Conservation (phyloP, 1,140 invertebrate species). For the Diorhabda sublineata region DNA sequence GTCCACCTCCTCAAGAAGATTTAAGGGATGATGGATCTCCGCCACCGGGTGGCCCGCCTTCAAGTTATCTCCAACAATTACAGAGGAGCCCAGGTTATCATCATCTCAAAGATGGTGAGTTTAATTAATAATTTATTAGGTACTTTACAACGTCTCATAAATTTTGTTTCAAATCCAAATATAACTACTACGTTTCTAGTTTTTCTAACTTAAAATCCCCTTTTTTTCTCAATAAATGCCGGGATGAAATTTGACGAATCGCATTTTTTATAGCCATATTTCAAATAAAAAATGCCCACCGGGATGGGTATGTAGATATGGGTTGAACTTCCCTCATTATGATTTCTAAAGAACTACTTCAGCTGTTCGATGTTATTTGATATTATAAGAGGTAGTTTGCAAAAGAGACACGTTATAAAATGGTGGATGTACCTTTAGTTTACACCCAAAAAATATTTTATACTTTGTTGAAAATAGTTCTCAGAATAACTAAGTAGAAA, state of each 20-base stretch:
- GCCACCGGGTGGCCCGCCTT: constrained; percentile 40
- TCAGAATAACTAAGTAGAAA: no score
- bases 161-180: no score
- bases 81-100: constrained; percentile 43
- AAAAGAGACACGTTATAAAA: not conserved
- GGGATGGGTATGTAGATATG: no score
- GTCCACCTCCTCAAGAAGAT: constrained; percentile 49
- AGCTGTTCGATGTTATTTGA: constrained; percentile 6
- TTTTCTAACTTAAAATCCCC: no score
- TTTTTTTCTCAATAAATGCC: no score
- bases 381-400: not conserved
- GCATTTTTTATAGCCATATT: no score
- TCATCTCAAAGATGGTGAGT: constrained; percentile 45
- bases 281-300: no score
- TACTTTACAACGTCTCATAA: no score
- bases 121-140: not conserved
- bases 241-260: no score
- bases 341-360: not conserved
- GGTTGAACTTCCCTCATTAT: not conserved
- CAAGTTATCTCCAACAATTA: constrained; percentile 32
- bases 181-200: no score
- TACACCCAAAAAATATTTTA: no score
- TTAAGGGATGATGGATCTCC: constrained; percentile 52
- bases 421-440: not conserved
- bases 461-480: no score